phyloP scores from a whole-genome alignment of 2,888 invertebrate genomes.

The Nymphalis urticae region DNA sequence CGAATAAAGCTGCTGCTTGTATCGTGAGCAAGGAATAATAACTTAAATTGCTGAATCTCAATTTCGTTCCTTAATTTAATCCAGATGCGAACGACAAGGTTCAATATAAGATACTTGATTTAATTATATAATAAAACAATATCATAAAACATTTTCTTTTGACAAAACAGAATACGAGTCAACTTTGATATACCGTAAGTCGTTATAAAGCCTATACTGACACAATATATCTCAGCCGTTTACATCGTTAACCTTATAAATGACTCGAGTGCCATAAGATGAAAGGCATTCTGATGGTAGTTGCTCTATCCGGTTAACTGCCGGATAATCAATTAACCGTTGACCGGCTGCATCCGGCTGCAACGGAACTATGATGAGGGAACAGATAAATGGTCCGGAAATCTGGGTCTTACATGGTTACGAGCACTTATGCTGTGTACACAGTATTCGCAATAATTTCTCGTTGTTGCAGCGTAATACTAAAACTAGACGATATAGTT shows the following conservation, averaged over 20 bases:
- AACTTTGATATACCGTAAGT: conserved; percentile 6
- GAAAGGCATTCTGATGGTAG: conserved; percentile 40
- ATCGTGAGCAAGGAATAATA: too few species aligned
- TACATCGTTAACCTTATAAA: conserved; percentile 31
- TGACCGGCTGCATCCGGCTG: conserved; percentile 75
- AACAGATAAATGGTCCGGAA: conserved; percentile 70
- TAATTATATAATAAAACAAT: too few species aligned
- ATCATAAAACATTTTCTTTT: too few species aligned
- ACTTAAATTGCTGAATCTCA: too few species aligned
- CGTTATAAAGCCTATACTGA: conserved; percentile 18
- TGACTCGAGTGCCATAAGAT: conserved; percentile 34
- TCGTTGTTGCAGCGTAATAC: conserved; percentile 17
- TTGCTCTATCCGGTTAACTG: conserved; percentile 51
- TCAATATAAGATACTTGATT: too few species aligned
- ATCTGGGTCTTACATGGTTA: conserved; percentile 52
- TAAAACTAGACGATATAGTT: conserved; percentile 25
- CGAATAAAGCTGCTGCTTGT: too few species aligned
- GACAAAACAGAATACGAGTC: neutral
- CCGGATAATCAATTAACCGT: conserved; percentile 78
- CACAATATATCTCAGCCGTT: conserved; percentile 24
- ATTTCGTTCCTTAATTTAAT: too few species aligned
- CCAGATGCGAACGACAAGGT: too few species aligned
- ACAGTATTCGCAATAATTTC: conserved; percentile 30
- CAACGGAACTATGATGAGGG: conserved; percentile 70
- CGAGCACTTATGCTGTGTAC: conserved; percentile 35